These are phyloP conservation scores for Eristalis arbustorum DNA, from an alignment of 2,888 invertebrate species.

Conservation along the genomic window DNA sequence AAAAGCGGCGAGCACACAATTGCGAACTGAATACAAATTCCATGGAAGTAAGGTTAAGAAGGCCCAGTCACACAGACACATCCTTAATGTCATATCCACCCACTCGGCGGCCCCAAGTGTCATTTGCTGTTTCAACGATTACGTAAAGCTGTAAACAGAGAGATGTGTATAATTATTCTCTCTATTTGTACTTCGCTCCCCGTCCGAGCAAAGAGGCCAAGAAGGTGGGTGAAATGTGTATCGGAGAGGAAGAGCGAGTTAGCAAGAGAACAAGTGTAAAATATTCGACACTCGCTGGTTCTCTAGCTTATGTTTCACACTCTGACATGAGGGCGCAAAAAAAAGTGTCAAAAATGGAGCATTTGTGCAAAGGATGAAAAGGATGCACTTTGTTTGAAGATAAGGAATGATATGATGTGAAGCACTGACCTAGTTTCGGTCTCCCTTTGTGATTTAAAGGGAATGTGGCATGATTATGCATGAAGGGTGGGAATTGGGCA, in stretches of 20 bases:
- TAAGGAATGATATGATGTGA: conserved; percentile 70
- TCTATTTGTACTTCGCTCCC: not conserved
- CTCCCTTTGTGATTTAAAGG: conserved; percentile 69
- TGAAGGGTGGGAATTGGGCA: conserved; percentile 33
- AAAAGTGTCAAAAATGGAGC: conserved; percentile 68
- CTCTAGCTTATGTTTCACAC: conserved; percentile 39
- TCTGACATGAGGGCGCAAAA: conserved; percentile 44
- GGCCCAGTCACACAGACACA: conserved; percentile 46
- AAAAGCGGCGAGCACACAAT: conserved; percentile 30
- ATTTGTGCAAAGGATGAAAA: conserved; percentile 63
- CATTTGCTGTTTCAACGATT: conserved; percentile 44
- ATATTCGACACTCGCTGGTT: conserved; percentile 4
- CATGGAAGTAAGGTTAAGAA: conserved; percentile 57
- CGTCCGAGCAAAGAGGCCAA: too few species aligned
- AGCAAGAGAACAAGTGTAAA: not conserved
- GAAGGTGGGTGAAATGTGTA: not conserved
- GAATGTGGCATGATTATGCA: conserved; percentile 66
- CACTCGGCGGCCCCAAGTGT: conserved; percentile 30
- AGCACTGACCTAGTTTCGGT: conserved; percentile 67
- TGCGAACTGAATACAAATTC: conserved; percentile 9
- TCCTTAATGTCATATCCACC: conserved; percentile 47
- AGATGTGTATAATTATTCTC: conserved; percentile 3
- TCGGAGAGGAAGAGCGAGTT: not conserved
- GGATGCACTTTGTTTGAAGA: conserved; percentile 69
- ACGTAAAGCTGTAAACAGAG: conserved; percentile 65